phyloP scores from a whole-genome alignment of 2,797 vertebrate genomes.

The Psittacula echo region DNA sequence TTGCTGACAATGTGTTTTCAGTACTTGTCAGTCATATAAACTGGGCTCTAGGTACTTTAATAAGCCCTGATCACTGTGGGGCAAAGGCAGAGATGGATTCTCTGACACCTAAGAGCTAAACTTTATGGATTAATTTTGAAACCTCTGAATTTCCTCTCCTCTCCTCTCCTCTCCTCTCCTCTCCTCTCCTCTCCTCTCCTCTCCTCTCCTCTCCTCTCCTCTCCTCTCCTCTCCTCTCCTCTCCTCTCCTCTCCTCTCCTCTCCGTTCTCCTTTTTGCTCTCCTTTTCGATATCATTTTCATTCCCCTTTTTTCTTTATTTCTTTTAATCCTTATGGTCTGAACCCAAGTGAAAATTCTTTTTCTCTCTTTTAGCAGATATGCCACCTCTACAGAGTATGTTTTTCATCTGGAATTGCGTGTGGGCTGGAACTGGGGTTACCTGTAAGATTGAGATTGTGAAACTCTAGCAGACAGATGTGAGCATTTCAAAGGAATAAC shows the following conservation, averaged over 20 bases:
- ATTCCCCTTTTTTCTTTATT: neutral
- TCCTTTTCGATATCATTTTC: no score
- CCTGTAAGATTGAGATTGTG: constrained; percentile 32
- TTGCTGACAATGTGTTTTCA: neutral
- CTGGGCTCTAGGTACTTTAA: neutral
- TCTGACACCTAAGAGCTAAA: neutral
- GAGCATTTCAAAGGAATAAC: constrained; percentile 16
- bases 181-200: neutral
- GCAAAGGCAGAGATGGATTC: neutral
- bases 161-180: neutral
- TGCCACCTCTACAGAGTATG: neutral
- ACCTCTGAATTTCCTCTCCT: neutral
- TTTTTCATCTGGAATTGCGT: constrained; percentile 46
- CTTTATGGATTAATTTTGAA: neutral
- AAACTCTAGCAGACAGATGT: constrained; percentile 28
- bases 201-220: no score
- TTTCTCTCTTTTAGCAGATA: neutral
- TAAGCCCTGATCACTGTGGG: neutral
- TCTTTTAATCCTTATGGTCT: neutral
- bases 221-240: neutral
- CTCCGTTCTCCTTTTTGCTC: no score
- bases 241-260: no score
- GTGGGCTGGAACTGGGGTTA: constrained; percentile 36
- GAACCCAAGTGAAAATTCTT: neutral
- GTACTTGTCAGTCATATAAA: neutral